Conservation (phyloP, 2,113 vertebrate genomes). For the Salvelinus alpinus region DNA sequence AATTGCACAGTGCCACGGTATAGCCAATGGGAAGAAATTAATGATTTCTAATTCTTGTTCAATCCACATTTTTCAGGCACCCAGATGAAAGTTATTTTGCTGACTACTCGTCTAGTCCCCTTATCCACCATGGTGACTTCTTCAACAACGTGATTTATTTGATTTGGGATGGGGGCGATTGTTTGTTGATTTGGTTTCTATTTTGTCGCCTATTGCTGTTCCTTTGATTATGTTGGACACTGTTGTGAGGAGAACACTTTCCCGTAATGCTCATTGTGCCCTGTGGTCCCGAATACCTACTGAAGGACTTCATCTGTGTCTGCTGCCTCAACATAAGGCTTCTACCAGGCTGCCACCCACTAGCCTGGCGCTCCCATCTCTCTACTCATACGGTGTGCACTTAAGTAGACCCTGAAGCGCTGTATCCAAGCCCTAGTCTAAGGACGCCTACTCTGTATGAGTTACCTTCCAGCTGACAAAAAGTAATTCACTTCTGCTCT, state of each 20-base stretch:
- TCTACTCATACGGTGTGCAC: slow-evolving; percentile 36
- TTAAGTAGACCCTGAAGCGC: slow-evolving; percentile 52
- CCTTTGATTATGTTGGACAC: slow-evolving; percentile 54
- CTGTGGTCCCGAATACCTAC: slow-evolving; percentile 23
- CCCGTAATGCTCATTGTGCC: slow-evolving; percentile 33
- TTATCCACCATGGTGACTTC: slow-evolving; percentile 34
- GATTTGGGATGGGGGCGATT: slow-evolving; percentile 53
- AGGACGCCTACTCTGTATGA: slow-evolving; percentile 43
- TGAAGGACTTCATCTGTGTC: slow-evolving; percentile 43
- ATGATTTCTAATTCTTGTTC: slow-evolving; percentile 18
- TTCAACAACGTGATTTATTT: slow-evolving; percentile 50
- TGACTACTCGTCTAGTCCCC: slow-evolving; percentile 38
- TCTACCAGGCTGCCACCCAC: slow-evolving; percentile 9
- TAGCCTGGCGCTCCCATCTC: background rate
- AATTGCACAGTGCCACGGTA: slow-evolving; percentile 23
- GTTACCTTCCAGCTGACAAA: slow-evolving; percentile 49
- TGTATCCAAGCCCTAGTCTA: slow-evolving; percentile 21
- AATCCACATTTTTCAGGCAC: slow-evolving; percentile 27
- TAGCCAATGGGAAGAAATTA: slow-evolving; percentile 40
- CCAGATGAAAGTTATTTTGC: slow-evolving; percentile 37
- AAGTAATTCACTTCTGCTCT: slow-evolving; percentile 64
- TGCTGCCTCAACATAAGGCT: slow-evolving; percentile 30
- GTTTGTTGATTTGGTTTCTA: slow-evolving; percentile 49
- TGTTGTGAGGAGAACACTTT: slow-evolving; percentile 23
- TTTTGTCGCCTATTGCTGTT: slow-evolving; percentile 31